A percentile compares a stretch with the other conserved stretches of the same genome.
Evolutionary conservation across 2,797 vertebrate species (phyloP).

Genomic region (Mallotus villosus): DNA sequence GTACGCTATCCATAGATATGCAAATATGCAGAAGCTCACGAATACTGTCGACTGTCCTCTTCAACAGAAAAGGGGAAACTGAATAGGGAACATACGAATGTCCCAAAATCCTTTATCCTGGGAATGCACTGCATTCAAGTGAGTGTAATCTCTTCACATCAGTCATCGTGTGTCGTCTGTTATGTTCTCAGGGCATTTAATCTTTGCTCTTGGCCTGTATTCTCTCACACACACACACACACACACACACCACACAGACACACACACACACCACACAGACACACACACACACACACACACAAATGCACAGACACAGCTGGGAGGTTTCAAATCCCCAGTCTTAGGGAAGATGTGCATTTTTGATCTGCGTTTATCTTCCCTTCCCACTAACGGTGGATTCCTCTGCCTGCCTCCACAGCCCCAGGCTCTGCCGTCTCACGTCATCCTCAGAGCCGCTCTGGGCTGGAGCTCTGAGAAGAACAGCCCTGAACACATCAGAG

Average conservation of each 20-base stretch:
- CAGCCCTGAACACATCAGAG: too few species aligned
- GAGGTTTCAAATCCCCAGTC: slow-evolving; percentile 67
- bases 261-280: too few species aligned
- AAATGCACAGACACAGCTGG: slow-evolving; percentile 67
- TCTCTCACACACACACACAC: slow-evolving; percentile 18
- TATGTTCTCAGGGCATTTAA: slow-evolving; percentile 67
- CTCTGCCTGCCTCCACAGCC: slow-evolving; percentile 21
- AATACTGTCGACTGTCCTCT: not conserved
- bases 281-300: not conserved
- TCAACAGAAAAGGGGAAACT: not conserved
- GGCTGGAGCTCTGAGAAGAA: too few species aligned
- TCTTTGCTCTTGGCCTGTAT: slow-evolving; percentile 62
- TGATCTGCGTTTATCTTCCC: slow-evolving; percentile 53
- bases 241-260: too few species aligned
- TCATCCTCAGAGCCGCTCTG: too few species aligned
- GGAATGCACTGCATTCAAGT: slow-evolving; percentile 53
- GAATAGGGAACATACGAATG: not conserved
- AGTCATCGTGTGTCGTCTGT: too few species aligned
- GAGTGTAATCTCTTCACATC: slow-evolving; percentile 27
- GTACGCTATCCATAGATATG: too few species aligned
- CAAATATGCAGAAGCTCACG: too few species aligned
- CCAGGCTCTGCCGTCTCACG: not conserved
- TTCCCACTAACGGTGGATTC: slow-evolving; percentile 41
- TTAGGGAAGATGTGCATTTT: slow-evolving; percentile 47
- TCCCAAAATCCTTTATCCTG: not conserved